Percentiles rank a stretch among this genome's conserved stretches.
Conservation (phyloP, 30 jellyfish, hydroid and myxozoan species). For the Aurelia coerulea region DNA sequence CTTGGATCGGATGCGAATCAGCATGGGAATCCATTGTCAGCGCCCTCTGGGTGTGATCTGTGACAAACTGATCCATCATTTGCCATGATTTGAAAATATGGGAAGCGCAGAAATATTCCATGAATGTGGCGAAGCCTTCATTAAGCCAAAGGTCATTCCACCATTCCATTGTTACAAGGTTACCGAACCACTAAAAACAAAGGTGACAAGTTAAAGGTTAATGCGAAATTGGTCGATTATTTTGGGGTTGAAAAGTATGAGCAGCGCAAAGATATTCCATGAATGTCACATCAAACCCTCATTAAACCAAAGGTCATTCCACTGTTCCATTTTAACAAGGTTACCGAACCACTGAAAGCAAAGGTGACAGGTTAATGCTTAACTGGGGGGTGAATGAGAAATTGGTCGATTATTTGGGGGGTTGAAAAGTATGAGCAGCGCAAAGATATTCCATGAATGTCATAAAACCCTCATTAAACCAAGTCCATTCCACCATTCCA, state of each 20-base stretch:
- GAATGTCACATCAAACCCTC: slow-evolving; percentile 91
- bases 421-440: slow-evolving; percentile 47
- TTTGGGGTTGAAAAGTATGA: slow-evolving; percentile 23
- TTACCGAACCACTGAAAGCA: slow-evolving; percentile 90
- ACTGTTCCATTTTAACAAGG: slow-evolving; percentile 92
- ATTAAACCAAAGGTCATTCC: slow-evolving; percentile 84
- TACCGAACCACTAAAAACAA: too few species aligned
- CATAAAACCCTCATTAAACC: neutral
- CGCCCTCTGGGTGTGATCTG: slow-evolving; percentile 64
- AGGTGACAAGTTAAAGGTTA: too few species aligned
- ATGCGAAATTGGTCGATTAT: too few species aligned
- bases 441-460: slow-evolving; percentile 82
- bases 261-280: slow-evolving; percentile 75
- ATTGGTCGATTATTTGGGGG: neutral
- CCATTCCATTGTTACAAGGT: slow-evolving; percentile 42
- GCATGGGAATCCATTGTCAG: slow-evolving; percentile 77
- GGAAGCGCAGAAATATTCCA: slow-evolving; percentile 78
- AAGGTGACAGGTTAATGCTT: neutral
- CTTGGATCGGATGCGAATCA: slow-evolving; percentile 91
- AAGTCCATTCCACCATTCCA: slow-evolving; percentile 85
- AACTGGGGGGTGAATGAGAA: too few species aligned
- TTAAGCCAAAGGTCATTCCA: slow-evolving; percentile 55
- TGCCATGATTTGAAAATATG: slow-evolving; percentile 72
- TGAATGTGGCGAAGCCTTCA: slow-evolving; percentile 92
- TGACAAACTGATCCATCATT: slow-evolving; percentile 89